Percentiles rank a stretch among this genome's conserved stretches.
These are phyloP conservation scores for Zoanthus sociatus DNA, from an alignment of 92 coral and sea anemone genomes.

Conservation along the genomic window DNA sequence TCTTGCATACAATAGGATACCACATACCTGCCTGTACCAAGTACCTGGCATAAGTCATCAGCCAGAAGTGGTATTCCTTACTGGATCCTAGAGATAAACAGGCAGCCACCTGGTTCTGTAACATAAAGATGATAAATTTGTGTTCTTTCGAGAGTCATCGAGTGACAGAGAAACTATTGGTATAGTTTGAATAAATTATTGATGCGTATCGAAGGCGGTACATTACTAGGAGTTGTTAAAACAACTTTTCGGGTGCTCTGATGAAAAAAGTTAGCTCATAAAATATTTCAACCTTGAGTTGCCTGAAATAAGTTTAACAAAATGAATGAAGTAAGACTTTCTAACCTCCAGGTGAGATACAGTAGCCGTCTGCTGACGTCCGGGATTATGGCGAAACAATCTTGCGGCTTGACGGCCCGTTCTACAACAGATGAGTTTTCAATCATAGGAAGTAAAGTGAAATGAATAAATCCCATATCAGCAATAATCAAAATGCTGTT, in stretches of 20 bases:
- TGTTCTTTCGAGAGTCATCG: not conserved
- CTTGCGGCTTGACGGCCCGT: constrained; percentile 91
- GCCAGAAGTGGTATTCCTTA: constrained; percentile 95
- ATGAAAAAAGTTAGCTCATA: too few species aligned
- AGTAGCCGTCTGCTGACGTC: constrained; percentile 95
- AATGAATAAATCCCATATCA: not conserved
- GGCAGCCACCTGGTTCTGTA: constrained; percentile 89
- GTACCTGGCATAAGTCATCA: constrained; percentile 91
- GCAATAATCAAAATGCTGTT: not conserved
- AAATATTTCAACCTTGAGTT: too few species aligned
- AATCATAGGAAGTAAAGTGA: not conserved
- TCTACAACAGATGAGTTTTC: constrained; percentile 51
- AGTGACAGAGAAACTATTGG: too few species aligned
- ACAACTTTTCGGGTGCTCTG: too few species aligned
- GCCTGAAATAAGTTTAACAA: too few species aligned
- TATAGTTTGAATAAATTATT: too few species aligned
- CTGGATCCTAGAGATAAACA: constrained; percentile 93
- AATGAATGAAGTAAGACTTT: not conserved
- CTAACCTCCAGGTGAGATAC: constrained; percentile 92
- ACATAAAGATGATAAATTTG: not conserved
- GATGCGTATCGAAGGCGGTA: too few species aligned
- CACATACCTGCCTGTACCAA: constrained; percentile 87
- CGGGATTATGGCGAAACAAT: constrained; percentile 86
- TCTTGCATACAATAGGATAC: too few species aligned
- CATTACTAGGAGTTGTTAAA: too few species aligned